Evolutionary conservation across 2,888 invertebrate species (phyloP), one percentile per base, ranked within the genome.

Genomic region (Scaptomyza reducta): DNA sequence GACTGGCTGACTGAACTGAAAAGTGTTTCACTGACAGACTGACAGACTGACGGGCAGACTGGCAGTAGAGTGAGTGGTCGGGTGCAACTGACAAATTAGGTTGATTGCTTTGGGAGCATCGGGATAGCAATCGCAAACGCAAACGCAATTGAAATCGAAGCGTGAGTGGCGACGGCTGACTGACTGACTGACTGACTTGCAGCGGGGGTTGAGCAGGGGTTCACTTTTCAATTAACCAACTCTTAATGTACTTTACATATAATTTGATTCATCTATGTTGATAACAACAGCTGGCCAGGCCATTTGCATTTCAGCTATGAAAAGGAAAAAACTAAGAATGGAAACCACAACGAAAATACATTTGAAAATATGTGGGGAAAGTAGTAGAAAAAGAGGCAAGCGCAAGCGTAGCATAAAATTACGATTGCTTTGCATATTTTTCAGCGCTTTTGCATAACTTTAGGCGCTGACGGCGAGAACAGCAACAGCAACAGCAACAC

Each of bases 11-110:
- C 76, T 74, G 76, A 67, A 70, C 76, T 31, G 31, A 58, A 56
- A 64, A 78, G 76, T 77, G 66, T 71, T 81, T 75, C 85, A 77
- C 60, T 51, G 66, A 14, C 64, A 57, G 65, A 41, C 50, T 42
- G 59, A 11, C 62, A 41, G 53, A 6, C 62, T 49, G 66, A 14
- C 64, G 54, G 65, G 40, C 50, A 45, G 59, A n/a, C 60, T 40
- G 74, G 33, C 47, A 35, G 70, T 11, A 13, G 6, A 27, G n/a
- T 16, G 33, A 38, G 46, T 27, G 33, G 49, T 16, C 40, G 51
- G 62, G 51, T 85, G 88, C 86, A 87, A 89, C 73, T 79, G 77
- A 83, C 77, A 89, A 85, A 89, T 85, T 85, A 85, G 85, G 89
- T 89, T 89, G 85, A 85, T 85, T 85, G 85, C 85, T 69, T 71